Base-by-base conservation (phyloP, 1,140 invertebrate genomes). In the Drosophila fuyamai region DNA sequence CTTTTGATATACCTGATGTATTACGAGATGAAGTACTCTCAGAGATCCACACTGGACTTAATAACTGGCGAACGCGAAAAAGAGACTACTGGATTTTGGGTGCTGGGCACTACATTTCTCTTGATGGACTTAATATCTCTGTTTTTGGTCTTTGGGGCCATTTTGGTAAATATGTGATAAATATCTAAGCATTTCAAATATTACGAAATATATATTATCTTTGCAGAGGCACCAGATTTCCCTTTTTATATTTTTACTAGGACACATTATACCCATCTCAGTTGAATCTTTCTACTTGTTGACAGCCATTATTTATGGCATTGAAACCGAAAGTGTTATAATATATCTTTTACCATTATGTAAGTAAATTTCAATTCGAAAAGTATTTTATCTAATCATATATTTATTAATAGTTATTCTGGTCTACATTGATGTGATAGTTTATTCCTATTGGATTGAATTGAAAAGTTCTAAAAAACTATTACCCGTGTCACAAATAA, bases 401-500 rank as follows among this genome's bases (percentile, higher is more conserved):
- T 2, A 4, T 13, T 1, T 40, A 6, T 18, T 47, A 5, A 0
- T 8, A 77, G 75, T 53, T 9, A 7, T 57, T 10, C 1, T 77
- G 2, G 8, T 68, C 5, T 77, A 77, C 40, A 41, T 76, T 5
- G 63, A 77, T 56, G 2, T 70, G 36, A 46, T 57, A 12, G 47
- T 46, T 0, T 57, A 13, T 18, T 54, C 58, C 0, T 62, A 38
- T 51, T 13, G 7, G 4, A 1, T 0, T 1, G 50, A 76, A 0
- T 9, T 60, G 0, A 48, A n/a, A 46, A 18, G 4, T 5, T 0
- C 6, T 0, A 35, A 35, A 9, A 16, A 3, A 3, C 1, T 1
- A 13, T 4, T 0, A 29, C 2, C 61, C 9, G 2, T n/a, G 0
- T 1, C 14, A 0, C 1, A 5, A 23, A 12, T 27, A 4, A 12